A percentile compares a stretch with the other conserved stretches of the same genome.
Conservation (phyloP, 2,797 vertebrate genomes). For the Lithobates pipiens region DNA sequence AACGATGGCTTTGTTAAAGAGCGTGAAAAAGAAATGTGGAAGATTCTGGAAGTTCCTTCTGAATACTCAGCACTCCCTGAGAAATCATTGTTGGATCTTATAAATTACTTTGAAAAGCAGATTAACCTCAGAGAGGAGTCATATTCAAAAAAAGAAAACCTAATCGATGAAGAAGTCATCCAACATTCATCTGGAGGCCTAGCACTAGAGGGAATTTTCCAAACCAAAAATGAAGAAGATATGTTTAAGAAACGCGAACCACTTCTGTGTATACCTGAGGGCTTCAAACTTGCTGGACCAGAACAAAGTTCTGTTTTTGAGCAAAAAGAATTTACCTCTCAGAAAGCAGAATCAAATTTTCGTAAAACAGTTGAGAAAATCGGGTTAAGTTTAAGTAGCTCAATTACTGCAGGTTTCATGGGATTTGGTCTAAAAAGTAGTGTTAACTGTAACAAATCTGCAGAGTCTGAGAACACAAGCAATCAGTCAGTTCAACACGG, state of each 20-base stretch:
- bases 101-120: slow-evolving; percentile 43
- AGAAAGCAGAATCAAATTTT: slow-evolving; percentile 65
- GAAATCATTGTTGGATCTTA: neutral
- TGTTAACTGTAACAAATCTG: neutral
- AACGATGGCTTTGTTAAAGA: neutral
- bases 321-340: slow-evolving; percentile 70
- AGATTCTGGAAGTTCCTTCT: slow-evolving; percentile 60
- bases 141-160: slow-evolving; percentile 2
- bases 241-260: slow-evolving; percentile 66
- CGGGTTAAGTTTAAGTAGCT: slow-evolving; percentile 62
- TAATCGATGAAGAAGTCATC: slow-evolving; percentile 64
- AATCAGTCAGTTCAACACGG: slow-evolving; percentile 23
- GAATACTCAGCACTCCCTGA: slow-evolving; percentile 13
- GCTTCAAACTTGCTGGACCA: slow-evolving; percentile 60
- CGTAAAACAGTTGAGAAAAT: slow-evolving; percentile 64
- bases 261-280: slow-evolving; percentile 64
- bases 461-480: neutral
- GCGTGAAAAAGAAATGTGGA: slow-evolving; percentile 61
- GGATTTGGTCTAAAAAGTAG: fast-evolving
- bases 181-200: slow-evolving; percentile 68
- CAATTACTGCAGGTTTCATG: neutral
- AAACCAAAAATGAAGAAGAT: slow-evolving; percentile 23
- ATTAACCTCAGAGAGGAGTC: neutral
- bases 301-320: slow-evolving; percentile 57
- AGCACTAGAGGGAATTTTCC: slow-evolving; percentile 72